Conservation (phyloP, 2,888 invertebrate genomes). For the Drosophila neonasuta region DNA sequence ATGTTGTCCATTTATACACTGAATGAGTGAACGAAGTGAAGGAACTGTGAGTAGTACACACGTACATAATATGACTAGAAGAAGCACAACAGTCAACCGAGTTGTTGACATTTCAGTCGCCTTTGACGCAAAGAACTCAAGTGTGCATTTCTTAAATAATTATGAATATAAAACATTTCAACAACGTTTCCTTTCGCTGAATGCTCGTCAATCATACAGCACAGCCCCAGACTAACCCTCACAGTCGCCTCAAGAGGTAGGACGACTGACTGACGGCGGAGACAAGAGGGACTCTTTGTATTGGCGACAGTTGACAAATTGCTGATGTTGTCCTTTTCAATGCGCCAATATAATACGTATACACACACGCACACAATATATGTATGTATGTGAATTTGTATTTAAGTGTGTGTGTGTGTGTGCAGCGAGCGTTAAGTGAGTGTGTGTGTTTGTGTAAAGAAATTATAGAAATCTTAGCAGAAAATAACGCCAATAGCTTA, state of each 20-base stretch:
- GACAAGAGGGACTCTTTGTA: conserved; percentile 41
- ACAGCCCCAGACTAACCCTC: conserved; percentile 43
- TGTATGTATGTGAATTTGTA: not conserved
- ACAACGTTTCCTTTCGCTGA: conserved; percentile 49
- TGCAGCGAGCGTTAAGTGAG: not conserved
- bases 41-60: conserved; percentile 1
- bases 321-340: conserved; percentile 63
- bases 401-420: not conserved
- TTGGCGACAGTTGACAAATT: conserved; percentile 73
- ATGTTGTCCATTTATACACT: conserved; percentile 17
- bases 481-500: conserved; percentile 28
- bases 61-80: conserved; percentile 8
- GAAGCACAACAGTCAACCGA: conserved; percentile 58
- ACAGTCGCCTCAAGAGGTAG: conserved; percentile 14
- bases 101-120: conserved; percentile 67
- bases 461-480: conserved; percentile 3
- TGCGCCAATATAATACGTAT: conserved; percentile 22
- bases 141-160: conserved; percentile 75
- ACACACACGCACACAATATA: not conserved
- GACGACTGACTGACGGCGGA: conserved; percentile 29
- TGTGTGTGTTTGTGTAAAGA: conserved; percentile 16
- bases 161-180: conserved; percentile 68
- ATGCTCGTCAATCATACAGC: conserved; percentile 67
- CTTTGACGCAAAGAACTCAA: conserved; percentile 54
- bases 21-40: conserved; percentile 9